A percentile compares a stretch with the other conserved stretches of the same genome.
Evolutionary conservation across 2,113 vertebrate genomes (phyloP).

Genomic region (Nanorana parkeri): DNA sequence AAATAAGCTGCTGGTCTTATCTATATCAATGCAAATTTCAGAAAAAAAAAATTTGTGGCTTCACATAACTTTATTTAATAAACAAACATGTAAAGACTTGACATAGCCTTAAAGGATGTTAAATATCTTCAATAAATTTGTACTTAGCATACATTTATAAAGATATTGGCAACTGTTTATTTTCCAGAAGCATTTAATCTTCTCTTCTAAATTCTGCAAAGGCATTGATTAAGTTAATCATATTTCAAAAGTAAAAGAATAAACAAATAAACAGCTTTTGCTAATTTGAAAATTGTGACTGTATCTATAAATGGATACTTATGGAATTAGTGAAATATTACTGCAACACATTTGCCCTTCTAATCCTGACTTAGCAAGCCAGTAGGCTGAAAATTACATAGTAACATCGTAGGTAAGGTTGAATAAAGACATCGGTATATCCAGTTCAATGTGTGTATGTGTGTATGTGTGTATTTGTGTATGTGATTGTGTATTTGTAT

Average conservation of each 20-base stretch:
- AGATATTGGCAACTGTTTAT: not conserved
- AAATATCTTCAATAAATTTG: not conserved
- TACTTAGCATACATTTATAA: not conserved
- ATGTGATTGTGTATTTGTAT: too few species aligned
- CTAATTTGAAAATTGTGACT: too few species aligned
- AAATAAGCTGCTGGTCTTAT: conserved; percentile 3
- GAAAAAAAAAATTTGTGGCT: not conserved
- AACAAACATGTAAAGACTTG: conserved; percentile 28
- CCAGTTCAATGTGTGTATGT: too few species aligned
- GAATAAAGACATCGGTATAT: too few species aligned
- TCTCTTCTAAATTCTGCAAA: not conserved
- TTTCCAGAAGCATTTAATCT: not conserved
- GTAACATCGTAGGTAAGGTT: too few species aligned
- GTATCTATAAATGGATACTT: too few species aligned
- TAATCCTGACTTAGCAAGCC: too few species aligned
- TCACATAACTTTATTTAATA: conserved; percentile 9
- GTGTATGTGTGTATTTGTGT: too few species aligned
- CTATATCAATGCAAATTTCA: not conserved
- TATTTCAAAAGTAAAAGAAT: too few species aligned
- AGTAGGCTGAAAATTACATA: too few species aligned
- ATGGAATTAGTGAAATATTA: not conserved
- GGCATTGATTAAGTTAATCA: not conserved
- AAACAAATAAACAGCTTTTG: too few species aligned
- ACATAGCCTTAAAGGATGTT: not conserved
- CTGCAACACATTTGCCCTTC: not conserved